phyloP scores from a whole-genome alignment of 2,113 vertebrate genomes.

The Pseudopipra pipra region DNA sequence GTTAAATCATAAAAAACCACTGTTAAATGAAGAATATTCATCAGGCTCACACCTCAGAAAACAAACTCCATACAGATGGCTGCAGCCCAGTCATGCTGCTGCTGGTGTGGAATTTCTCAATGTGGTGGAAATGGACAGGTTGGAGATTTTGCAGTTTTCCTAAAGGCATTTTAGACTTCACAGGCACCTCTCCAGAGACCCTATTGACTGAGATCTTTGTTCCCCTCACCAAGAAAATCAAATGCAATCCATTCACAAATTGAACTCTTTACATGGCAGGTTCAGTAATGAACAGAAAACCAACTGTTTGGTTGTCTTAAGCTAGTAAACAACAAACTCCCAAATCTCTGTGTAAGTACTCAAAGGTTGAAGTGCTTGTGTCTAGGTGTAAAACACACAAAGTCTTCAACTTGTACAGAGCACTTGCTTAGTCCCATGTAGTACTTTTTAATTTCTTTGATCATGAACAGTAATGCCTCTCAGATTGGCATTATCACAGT shows the following conservation, averaged over 20 bases:
- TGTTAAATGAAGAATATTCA: background rate
- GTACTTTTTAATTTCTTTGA: background rate
- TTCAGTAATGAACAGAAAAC: background rate
- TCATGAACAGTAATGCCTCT: fast-evolving
- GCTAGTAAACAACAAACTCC: background rate
- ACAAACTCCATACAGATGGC: background rate
- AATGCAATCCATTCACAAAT: background rate
- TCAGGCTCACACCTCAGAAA: background rate
- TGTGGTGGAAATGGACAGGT: background rate
- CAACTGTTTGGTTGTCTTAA: background rate
- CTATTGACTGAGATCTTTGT: background rate
- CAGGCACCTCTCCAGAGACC: background rate
- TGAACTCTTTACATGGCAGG: background rate
- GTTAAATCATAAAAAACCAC: background rate
- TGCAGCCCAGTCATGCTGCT: background rate
- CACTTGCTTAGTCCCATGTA: background rate
- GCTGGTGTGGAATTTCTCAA: background rate
- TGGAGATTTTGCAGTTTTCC: background rate
- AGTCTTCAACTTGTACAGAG: background rate
- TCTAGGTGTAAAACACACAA: background rate
- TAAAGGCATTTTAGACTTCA: background rate
- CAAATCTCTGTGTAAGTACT: background rate
- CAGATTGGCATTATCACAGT: background rate
- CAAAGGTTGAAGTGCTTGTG: background rate
- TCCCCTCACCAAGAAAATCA: background rate